Percentiles rank a stretch among this genome's conserved stretches.
Evolutionary conservation across 2,797 vertebrate genomes (phyloP).

Genomic region (Cephalopachus bancanus): DNA sequence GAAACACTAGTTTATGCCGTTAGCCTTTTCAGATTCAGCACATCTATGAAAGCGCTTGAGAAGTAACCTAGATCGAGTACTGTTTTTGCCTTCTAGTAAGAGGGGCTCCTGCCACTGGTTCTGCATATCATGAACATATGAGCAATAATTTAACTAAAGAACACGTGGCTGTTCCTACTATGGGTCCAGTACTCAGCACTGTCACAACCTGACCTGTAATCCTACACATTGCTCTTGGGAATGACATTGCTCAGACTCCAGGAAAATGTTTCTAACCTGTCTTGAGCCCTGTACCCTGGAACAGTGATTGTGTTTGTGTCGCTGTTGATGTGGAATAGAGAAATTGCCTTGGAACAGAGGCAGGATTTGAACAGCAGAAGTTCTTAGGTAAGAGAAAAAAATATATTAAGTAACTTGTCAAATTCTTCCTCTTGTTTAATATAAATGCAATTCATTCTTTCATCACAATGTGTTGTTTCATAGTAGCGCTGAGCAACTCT

Average conservation of each 20-base stretch:
- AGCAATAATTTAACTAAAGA: background rate
- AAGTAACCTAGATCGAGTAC: background rate
- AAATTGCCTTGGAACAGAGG: background rate
- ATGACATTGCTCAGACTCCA: background rate
- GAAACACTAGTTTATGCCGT: background rate
- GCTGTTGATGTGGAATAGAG: background rate
- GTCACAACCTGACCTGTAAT: too few relatives aligned
- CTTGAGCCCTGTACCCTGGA: background rate
- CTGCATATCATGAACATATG: background rate
- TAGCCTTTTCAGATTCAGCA: slow-evolving; percentile 1
- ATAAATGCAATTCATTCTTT: background rate
- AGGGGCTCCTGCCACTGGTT: background rate
- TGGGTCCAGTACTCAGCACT: background rate
- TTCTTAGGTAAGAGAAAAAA: background rate
- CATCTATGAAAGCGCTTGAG: background rate
- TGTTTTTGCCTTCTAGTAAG: background rate
- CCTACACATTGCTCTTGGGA: background rate
- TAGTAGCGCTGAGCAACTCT: background rate
- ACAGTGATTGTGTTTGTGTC: background rate
- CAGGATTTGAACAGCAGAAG: background rate
- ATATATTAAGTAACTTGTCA: background rate
- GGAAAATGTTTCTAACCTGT: background rate
- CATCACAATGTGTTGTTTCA: background rate
- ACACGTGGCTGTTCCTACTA: background rate
- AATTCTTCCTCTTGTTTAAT: background rate